Conservation (phyloP, 2,888 invertebrate genomes). For the Drosophila nr. fundita region DNA sequence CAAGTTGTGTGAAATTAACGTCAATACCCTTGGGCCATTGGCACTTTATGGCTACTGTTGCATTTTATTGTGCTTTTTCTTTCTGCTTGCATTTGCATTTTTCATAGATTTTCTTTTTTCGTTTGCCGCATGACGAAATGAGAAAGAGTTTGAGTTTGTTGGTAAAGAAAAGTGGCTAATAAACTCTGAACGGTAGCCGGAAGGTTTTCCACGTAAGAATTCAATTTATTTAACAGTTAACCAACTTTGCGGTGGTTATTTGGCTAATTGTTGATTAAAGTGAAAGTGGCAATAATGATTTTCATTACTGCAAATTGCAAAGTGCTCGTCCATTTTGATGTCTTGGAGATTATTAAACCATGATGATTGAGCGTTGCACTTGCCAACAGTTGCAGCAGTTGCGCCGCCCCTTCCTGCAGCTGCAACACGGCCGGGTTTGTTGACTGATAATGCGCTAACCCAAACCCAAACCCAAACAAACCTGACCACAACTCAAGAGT, state of each 20-base stretch:
- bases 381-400: conserved; percentile 1
- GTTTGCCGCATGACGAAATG: conserved; percentile 47
- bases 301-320: conserved; percentile 28
- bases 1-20: conserved; percentile 31
- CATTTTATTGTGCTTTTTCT: neutral
- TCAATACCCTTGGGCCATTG: conserved; percentile 55
- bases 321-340: conserved; percentile 66
- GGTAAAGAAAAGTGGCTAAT: conserved; percentile 2
- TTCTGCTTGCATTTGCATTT: conserved; percentile 43
- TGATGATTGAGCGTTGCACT: conserved; percentile 27
- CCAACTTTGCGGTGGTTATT: conserved; percentile 30
- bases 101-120: conserved; percentile 8
- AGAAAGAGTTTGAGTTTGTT: too few relatives aligned
- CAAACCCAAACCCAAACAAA: conserved; percentile 1
- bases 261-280: conserved; percentile 59
- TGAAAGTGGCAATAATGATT: conserved; percentile 43
- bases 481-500: conserved; percentile 20
- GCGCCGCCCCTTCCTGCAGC: conserved; percentile 13
- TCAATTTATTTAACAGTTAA: conserved; percentile 18
- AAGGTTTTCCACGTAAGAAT: conserved; percentile 39
- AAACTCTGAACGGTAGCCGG: conserved; percentile 6
- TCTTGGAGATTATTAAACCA: conserved; percentile 51
- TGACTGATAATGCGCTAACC: conserved; percentile 39
- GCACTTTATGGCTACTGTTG: conserved; percentile 35
- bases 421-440: conserved; percentile 6